phyloP scores from a whole-genome alignment of 2,797 vertebrate species.

The Enteromius trimaculatus region DNA sequence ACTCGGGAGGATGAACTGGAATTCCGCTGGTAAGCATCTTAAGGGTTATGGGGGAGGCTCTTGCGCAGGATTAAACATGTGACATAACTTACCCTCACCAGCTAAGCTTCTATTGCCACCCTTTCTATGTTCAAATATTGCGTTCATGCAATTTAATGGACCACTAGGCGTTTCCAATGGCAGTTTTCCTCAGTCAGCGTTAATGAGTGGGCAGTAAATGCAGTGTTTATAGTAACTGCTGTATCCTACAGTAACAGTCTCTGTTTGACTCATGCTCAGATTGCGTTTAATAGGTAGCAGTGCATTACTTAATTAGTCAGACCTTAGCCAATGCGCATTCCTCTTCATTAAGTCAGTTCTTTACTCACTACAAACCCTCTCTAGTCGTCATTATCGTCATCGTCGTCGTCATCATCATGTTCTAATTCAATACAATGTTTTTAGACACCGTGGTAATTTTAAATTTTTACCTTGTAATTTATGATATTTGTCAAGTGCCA shows the following conservation, averaged over 20 bases:
- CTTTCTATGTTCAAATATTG: not conserved
- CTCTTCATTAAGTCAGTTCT: not conserved
- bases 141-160: not conserved
- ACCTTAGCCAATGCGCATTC: conserved; percentile 10
- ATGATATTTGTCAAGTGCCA: not conserved
- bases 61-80: conserved; percentile 54
- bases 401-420: not conserved
- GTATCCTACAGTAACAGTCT: conserved; percentile 26
- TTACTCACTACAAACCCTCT: not conserved
- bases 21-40: conserved; percentile 55
- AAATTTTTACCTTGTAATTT: not conserved
- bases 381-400: not conserved
- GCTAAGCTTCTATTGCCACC: not conserved
- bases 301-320: conserved; percentile 40
- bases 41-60: conserved; percentile 12
- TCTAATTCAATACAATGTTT: not conserved
- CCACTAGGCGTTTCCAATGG: not conserved
- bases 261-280: conserved; percentile 3
- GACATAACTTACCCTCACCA: conserved; percentile 55
- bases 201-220: conserved; percentile 33
- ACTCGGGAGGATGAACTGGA: conserved; percentile 54
- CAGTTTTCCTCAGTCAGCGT: conserved; percentile 21
- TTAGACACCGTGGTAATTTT: not conserved
- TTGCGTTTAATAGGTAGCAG: not conserved
- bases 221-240: conserved; percentile 38